Evolutionary conservation across 2,888 invertebrate species (phyloP).

Genomic region (Ernsta delagoae): DNA sequence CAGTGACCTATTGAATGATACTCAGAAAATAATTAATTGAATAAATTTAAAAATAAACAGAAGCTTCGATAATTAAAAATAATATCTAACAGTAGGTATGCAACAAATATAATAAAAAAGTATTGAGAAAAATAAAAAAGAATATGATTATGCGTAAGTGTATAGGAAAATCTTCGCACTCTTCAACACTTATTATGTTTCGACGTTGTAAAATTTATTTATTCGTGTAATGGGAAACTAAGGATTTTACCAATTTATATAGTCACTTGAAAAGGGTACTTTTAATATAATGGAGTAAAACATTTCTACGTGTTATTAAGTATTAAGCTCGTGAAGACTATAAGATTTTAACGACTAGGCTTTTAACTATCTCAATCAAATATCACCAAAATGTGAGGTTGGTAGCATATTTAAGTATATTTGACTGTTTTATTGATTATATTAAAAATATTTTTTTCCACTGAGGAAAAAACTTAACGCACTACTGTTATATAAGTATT

Average conservation of each 20-base stretch:
- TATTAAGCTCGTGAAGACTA: conserved; percentile 57
- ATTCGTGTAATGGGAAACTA: conserved; percentile 42
- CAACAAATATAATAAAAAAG: too few relatives aligned
- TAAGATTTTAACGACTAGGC: conserved; percentile 41
- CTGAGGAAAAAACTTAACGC: too few relatives aligned
- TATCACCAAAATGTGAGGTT: neutral
- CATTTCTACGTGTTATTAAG: conserved; percentile 56
- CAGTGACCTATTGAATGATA: too few relatives aligned
- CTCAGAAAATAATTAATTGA: too few relatives aligned
- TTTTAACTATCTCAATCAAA: conserved; percentile 38
- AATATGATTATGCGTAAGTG: too few relatives aligned
- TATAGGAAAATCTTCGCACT: neutral
- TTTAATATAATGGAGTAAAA: conserved; percentile 53
- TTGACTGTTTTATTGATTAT: too few relatives aligned
- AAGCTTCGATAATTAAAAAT: too few relatives aligned
- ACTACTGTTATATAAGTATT: too few relatives aligned
- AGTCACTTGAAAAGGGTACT: conserved; percentile 61
- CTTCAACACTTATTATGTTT: conserved; percentile 28
- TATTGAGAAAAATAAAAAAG: too few relatives aligned
- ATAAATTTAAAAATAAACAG: too few relatives aligned
- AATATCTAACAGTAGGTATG: too few relatives aligned
- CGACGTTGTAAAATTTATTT: conserved; percentile 31
- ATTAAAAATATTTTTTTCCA: too few relatives aligned
- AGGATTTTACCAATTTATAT: conserved; percentile 58
- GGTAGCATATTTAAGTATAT: neutral